Evolutionary conservation across 2,888 invertebrate genomes (phyloP).

Genomic region (Ennomos quercinarius): DNA sequence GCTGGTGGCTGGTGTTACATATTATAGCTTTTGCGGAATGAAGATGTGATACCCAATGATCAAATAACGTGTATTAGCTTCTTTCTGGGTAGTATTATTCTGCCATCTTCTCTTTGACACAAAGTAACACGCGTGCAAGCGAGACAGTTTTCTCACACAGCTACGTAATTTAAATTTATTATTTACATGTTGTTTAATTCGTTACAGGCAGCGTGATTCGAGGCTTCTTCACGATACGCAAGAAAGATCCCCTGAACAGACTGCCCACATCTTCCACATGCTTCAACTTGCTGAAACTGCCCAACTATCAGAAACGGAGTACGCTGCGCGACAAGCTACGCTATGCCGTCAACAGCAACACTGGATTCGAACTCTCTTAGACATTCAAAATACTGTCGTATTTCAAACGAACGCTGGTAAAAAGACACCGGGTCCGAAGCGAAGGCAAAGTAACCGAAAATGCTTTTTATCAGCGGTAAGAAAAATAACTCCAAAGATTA

Average conservation of each 20-base stretch:
- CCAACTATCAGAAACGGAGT: constrained; percentile 98
- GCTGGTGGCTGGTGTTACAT: no score
- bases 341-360: constrained; percentile 98
- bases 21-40: no score
- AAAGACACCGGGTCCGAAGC: no score
- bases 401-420: no score
- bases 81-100: no score
- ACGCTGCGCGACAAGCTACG: constrained; percentile 97
- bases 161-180: no score
- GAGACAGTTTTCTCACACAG: no score
- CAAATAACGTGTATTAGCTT: no score
- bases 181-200: constrained; percentile 1
- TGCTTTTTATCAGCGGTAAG: constrained; percentile 13
- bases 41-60: no score
- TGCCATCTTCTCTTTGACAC: no score
- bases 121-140: no score
- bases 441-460: constrained; percentile 11
- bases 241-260: constrained; percentile 96
- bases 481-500: constrained; percentile 27
- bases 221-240: constrained; percentile 98
- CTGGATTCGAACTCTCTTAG: constrained; percentile 99
- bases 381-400: constrained; percentile 1
- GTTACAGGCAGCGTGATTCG: constrained; percentile 95
- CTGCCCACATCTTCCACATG: constrained; percentile 99
- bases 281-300: constrained; percentile 98